Evolutionary conservation across 2,113 vertebrate genomes (phyloP), one percentile per base, ranked within the genome.

Genomic region (Poicephalus meyeri): DNA sequence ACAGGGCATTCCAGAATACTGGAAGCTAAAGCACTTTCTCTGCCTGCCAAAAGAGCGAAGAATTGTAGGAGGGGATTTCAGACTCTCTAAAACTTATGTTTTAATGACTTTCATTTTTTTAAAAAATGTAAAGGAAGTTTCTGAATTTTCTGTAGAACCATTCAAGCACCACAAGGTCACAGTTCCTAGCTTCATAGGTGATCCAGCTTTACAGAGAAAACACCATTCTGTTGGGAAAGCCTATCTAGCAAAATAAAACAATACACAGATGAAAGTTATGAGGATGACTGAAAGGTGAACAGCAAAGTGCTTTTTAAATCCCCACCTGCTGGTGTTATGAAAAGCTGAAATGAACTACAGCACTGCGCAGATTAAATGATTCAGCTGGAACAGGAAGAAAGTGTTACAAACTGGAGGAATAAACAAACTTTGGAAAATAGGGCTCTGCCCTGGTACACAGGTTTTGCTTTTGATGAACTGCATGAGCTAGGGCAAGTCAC

Each of bases 181-280:
- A 78, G 64, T 68, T 93, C 64, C 65, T 47, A 61, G 46, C 41
- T 91, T 69, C 41, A 58, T 6, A 81, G 72, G 50, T 83, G 64
- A 83, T 86, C 24, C 44, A 79, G 44, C 61, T 79, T 95, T 95
- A 91, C 79, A 91, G 93, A 93, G 82, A 63, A 91, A 90, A 60
- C 1, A 1, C n/a, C 55, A 88, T 61, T 72, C 89, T 81, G 13
- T 69, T 88, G 82, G 87, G 72, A 95, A 90, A 91, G 89, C 89
- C 89, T 39, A 39, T 94, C 63, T 31, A 69, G 87, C 85, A 87
- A 95, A 96, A 87, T 80, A 95, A 94, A 95, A 82, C 55, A 74
- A 88, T 69, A 55, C 2, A 0, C 6, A 66, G 71, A 84, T 89
- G 42, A 79, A 97, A 90, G 93, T 94, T 86, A 42, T 0, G 16